Conservation (phyloP, 2,797 vertebrate genomes). For the Uromys caudimaculatus region DNA sequence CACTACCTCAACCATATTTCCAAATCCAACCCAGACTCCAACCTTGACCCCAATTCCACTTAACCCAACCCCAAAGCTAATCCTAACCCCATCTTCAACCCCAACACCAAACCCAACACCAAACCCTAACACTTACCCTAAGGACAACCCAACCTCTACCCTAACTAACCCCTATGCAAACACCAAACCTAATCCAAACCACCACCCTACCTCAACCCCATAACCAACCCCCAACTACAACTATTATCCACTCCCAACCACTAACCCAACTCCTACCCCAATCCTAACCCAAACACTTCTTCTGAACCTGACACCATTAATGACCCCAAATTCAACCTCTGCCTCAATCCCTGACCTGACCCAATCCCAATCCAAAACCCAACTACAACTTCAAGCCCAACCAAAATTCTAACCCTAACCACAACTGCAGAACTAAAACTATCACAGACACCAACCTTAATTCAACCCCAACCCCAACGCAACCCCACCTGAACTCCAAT, state of each 20-base stretch:
- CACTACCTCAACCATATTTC: neutral
- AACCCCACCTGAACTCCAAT: neutral
- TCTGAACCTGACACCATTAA: neutral
- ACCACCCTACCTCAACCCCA: neutral
- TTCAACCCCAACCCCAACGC: neutral
- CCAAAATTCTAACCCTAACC: neutral
- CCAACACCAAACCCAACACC: neutral
- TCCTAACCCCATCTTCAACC: neutral
- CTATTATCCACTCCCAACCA: neutral
- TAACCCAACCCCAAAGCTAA: neutral
- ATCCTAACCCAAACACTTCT: neutral
- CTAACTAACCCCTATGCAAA: neutral
- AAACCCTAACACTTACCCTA: neutral
- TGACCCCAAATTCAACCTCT: neutral
- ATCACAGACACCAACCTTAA: neutral
- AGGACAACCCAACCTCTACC: neutral
- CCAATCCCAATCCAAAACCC: neutral
- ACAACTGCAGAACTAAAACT: neutral
- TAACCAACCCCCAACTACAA: neutral
- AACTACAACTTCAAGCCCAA: neutral
- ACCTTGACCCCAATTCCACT: neutral
- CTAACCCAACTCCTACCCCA: neutral
- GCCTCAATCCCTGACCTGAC: neutral
- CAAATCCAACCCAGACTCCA: neutral
- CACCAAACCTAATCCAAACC: neutral